A percentile compares a stretch with the other conserved stretches of the same genome.
Conservation (phyloP, 2,797 vertebrate species). For the Tapera naevia region DNA sequence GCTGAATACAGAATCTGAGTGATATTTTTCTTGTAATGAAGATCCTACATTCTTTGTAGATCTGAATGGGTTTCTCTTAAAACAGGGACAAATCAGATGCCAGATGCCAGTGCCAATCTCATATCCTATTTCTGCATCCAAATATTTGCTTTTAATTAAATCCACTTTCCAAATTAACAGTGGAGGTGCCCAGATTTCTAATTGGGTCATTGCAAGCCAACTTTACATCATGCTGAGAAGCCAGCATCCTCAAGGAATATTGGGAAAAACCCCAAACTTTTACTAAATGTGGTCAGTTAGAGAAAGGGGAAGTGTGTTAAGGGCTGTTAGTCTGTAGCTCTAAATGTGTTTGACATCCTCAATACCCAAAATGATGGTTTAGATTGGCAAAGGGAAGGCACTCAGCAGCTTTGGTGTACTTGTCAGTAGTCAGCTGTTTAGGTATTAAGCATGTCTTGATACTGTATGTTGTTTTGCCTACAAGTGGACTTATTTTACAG, state of each 20-base stretch:
- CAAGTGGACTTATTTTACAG: not conserved
- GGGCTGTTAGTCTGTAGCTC: not conserved
- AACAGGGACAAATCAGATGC: not conserved
- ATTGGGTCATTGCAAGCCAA: not conserved
- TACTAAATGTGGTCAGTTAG: not conserved
- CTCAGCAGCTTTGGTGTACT: not conserved
- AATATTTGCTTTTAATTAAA: slow-evolving; percentile 49
- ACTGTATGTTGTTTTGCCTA: not conserved
- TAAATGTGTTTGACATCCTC: not conserved
- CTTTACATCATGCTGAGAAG: not conserved
- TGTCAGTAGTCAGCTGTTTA: not conserved
- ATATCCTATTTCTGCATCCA: slow-evolving; percentile 19
- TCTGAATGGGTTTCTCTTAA: not conserved
- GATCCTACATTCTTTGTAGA: not conserved
- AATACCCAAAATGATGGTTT: not conserved
- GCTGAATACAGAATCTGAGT: not conserved
- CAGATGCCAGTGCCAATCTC: not conserved
- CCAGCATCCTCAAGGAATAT: not conserved
- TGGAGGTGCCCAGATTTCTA: not conserved
- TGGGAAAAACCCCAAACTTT: not conserved
- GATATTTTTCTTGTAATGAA: not conserved
- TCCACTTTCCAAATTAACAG: not conserved
- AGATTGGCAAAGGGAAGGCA: not conserved
- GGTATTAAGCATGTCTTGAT: not conserved
- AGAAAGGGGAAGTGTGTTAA: not conserved